Evolutionary conservation across 1,140 invertebrate species (phyloP).

Genomic region (Onthophagus taurus): DNA sequence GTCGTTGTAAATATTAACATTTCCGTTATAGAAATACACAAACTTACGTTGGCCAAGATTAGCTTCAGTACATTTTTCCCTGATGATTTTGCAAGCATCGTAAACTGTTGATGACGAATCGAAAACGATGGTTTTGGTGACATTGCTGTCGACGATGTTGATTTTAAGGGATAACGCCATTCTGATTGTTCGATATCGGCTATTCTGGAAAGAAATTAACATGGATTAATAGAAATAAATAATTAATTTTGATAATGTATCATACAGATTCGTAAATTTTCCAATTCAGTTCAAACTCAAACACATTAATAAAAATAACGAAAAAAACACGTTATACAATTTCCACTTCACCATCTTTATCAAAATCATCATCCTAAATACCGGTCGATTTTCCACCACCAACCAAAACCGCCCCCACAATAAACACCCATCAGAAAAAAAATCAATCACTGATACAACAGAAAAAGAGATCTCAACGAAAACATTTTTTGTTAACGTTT

Average conservation of each 20-base stretch:
- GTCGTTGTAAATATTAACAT: neutral
- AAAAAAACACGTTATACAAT: too few relatives aligned
- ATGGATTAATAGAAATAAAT: too few relatives aligned
- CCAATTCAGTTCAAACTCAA: too few relatives aligned
- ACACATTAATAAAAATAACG: too few relatives aligned
- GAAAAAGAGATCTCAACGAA: neutral
- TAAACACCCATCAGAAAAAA: too few relatives aligned
- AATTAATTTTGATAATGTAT: too few relatives aligned
- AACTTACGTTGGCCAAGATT: conserved; percentile 73
- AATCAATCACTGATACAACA: too few relatives aligned
- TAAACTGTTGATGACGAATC: conserved; percentile 88
- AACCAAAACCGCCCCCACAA: too few relatives aligned
- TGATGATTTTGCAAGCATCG: conserved; percentile 89
- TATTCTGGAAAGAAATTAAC: neutral
- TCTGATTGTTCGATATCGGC: neutral
- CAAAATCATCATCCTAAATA: too few relatives aligned
- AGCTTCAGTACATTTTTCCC: conserved; percentile 88
- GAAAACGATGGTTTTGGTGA: conserved; percentile 97
- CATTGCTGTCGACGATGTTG: conserved; percentile 80
- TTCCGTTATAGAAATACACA: neutral
- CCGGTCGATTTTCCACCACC: too few relatives aligned
- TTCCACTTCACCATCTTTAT: too few relatives aligned
- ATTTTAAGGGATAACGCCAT: conserved; percentile 88
- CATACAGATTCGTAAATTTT: too few relatives aligned
- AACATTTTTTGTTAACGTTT: neutral